Conservation (phyloP, 2,888 invertebrate genomes). For the Cinara cedri region DNA sequence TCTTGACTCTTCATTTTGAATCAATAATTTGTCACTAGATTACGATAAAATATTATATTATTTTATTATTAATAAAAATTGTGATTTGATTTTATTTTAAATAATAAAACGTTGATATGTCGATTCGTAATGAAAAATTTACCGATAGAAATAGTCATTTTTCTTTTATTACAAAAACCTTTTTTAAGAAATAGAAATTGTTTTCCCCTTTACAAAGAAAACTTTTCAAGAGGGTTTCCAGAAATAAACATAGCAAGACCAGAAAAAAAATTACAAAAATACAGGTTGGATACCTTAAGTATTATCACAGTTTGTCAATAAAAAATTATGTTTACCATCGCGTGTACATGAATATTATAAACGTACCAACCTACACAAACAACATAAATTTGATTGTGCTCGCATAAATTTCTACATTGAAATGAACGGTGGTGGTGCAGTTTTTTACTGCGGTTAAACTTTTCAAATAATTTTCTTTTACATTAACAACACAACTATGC, state of each 20-base stretch:
- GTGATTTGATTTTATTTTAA: too few species aligned
- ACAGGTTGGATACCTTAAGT: not conserved
- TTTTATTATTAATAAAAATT: too few species aligned
- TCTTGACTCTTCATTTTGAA: too few species aligned
- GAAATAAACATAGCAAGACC: not conserved
- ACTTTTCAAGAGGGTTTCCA: not conserved
- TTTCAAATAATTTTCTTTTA: slow-evolving; percentile 11
- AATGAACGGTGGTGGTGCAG: not conserved
- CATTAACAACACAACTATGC: slow-evolving; percentile 6
- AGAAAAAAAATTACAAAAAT: not conserved
- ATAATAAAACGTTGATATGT: too few species aligned
- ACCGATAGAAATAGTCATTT: too few species aligned
- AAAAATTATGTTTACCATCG: not conserved
- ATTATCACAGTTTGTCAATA: slow-evolving; percentile 1
- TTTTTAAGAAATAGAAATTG: not conserved
- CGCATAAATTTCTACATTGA: slow-evolving; percentile 3
- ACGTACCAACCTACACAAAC: not conserved
- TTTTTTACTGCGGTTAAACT: slow-evolving; percentile 16
- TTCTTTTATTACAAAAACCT: too few species aligned
- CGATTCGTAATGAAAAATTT: too few species aligned
- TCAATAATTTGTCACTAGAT: too few species aligned
- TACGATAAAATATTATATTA: too few species aligned
- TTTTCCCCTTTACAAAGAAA: not conserved
- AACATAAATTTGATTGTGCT: slow-evolving; percentile 20
- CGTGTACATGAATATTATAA: not conserved